A percentile compares a stretch with the other conserved stretches of the same genome.
phyloP scores from a whole-genome alignment of 2,888 invertebrate genomes.

The Drosophila pegasa region DNA sequence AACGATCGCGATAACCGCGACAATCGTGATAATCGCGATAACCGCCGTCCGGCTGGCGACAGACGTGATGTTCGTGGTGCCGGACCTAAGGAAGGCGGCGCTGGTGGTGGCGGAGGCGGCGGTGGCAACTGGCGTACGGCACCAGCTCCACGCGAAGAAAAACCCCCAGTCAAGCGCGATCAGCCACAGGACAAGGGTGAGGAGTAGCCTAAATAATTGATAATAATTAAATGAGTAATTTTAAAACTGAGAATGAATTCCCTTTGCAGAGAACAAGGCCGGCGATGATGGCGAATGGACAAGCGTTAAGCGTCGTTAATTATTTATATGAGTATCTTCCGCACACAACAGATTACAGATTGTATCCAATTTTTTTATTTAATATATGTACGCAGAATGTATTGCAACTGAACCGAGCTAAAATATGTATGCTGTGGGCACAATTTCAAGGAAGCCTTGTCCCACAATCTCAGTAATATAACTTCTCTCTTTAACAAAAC shows the following conservation, averaged over 20 bases:
- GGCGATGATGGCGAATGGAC: constrained; percentile 88
- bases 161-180: constrained; percentile 73
- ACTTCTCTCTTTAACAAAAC: constrained; percentile 20
- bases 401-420: constrained; percentile 36
- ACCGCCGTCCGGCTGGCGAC: constrained; percentile 70
- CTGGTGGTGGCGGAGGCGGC: constrained; percentile 33
- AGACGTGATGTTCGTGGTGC: constrained; percentile 75
- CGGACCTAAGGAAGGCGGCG: constrained; percentile 59
- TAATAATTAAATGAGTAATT: not conserved
- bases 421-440: constrained; percentile 15
- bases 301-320: constrained; percentile 86
- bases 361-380: constrained; percentile 42
- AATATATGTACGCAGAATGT: constrained; percentile 44
- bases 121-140: constrained; percentile 82
- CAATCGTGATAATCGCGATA: constrained; percentile 75
- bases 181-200: constrained; percentile 79
- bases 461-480: constrained; percentile 10
- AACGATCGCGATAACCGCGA: constrained; percentile 75
- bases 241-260: not conserved
- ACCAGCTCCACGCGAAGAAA: constrained; percentile 81
- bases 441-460: constrained; percentile 16
- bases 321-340: constrained; percentile 42
- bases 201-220: not conserved
- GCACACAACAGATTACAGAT: constrained; percentile 48
- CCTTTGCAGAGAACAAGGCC: constrained; percentile 85